A percentile compares a stretch with the other conserved stretches of the same genome.
phyloP scores from a whole-genome alignment of 2,888 invertebrate genomes.

The Leptinotarsa haldemani region DNA sequence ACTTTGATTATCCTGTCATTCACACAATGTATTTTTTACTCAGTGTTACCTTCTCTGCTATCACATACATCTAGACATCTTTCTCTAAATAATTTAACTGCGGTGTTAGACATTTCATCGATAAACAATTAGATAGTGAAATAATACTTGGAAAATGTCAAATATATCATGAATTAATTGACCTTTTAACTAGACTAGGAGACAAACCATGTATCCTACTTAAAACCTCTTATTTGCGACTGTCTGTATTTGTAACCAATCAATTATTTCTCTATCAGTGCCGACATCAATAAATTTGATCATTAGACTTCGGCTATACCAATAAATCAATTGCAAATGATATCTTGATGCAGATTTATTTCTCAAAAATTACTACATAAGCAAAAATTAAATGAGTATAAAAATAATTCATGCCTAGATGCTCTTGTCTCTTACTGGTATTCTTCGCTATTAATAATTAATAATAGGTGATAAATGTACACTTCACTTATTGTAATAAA shows the following conservation, averaged over 20 bases:
- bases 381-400: not conserved
- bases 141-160: slow-evolving; percentile 34
- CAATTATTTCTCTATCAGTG: slow-evolving; percentile 10
- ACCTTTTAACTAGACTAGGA: slow-evolving; percentile 36
- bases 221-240: slow-evolving; percentile 25
- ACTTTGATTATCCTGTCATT: too few relatives aligned
- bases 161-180: slow-evolving; percentile 31
- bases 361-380: not conserved
- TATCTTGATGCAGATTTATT: not conserved
- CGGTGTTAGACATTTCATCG: slow-evolving; percentile 23
- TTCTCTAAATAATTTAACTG: not conserved
- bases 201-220: slow-evolving; percentile 28
- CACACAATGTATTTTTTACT: not conserved
- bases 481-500: too few relatives aligned
- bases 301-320: not conserved
- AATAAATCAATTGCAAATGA: not conserved
- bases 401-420: not conserved
- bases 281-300: not conserved
- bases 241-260: slow-evolving; percentile 11
- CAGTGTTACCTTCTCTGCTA: slow-evolving; percentile 1
- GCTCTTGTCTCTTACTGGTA: too few relatives aligned
- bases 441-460: too few relatives aligned
- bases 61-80: slow-evolving; percentile 14
- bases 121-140: slow-evolving; percentile 25
- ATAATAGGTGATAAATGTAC: too few relatives aligned